Conservation (phyloP, 2,888 invertebrate genomes). For the Zele albiditarsus region DNA sequence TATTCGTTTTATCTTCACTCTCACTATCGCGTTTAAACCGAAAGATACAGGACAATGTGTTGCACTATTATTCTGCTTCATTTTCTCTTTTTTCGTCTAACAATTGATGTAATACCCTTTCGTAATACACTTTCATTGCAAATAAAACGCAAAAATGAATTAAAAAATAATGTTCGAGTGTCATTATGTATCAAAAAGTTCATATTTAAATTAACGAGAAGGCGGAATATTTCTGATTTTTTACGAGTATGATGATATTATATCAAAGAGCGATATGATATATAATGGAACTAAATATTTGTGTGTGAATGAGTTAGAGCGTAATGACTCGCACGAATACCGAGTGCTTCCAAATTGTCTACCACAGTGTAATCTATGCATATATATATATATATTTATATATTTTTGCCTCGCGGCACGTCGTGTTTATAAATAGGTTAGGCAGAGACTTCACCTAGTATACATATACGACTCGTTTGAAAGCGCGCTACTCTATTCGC, state of each 20-base stretch:
- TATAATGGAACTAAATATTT: constrained; percentile 4
- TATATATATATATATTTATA: neutral
- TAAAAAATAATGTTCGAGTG: no score
- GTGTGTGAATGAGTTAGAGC: neutral
- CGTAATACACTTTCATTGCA: no score
- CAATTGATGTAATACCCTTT: no score
- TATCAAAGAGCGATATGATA: neutral
- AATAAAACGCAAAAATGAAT: no score
- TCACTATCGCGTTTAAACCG: constrained; percentile 23
- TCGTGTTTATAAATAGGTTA: constrained; percentile 32
- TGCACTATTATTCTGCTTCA: neutral
- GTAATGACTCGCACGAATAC: constrained; percentile 7
- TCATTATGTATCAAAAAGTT: no score
- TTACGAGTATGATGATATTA: neutral
- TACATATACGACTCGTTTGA: neutral
- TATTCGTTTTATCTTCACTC: constrained; percentile 19
- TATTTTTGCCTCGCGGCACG: constrained; percentile 7
- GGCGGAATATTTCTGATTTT: no score
- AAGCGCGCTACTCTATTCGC: constrained; percentile 26
- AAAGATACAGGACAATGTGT: neutral
- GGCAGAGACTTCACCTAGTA: constrained; percentile 13
- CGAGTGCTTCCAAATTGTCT: neutral
- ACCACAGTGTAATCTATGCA: neutral
- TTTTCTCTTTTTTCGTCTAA: neutral
- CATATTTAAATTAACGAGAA: no score